Conservation (phyloP, 2,888 invertebrate genomes). For the Choreutis nemorana region DNA sequence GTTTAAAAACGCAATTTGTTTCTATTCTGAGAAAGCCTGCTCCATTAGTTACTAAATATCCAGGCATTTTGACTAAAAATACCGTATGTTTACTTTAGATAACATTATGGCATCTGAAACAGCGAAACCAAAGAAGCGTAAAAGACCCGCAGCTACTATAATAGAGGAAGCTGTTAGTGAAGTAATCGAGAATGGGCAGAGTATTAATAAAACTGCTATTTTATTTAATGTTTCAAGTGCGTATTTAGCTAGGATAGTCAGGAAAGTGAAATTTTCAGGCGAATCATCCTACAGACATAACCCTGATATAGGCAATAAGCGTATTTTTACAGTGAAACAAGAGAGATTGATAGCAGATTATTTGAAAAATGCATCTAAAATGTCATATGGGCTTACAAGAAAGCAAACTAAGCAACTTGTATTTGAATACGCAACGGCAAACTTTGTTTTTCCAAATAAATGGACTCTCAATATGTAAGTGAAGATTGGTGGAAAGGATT, state of each 20-base stretch:
- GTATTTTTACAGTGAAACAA: conserved; percentile 12
- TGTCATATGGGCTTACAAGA: conserved; percentile 13
- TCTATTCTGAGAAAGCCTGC: too few relatives aligned
- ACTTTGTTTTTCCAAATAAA: conserved; percentile 9
- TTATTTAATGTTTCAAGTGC: conserved; percentile 10
- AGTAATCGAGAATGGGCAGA: not conserved
- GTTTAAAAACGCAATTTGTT: too few relatives aligned
- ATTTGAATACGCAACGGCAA: conserved; percentile 12
- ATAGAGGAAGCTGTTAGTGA: conserved; percentile 2
- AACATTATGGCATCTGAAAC: too few relatives aligned
- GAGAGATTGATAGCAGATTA: conserved; percentile 11
- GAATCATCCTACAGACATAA: conserved; percentile 7
- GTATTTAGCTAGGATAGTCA: conserved; percentile 11
- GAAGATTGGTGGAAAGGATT: conserved; percentile 12
- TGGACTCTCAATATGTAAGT: conserved; percentile 10
- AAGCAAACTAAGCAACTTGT: conserved; percentile 11
- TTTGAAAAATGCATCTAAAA: conserved; percentile 13
- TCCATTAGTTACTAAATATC: too few relatives aligned
- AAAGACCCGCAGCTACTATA: conserved; percentile 2
- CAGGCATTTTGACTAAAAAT: too few relatives aligned
- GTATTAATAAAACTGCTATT: conserved; percentile 6
- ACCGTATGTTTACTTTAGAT: too few relatives aligned
- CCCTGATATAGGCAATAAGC: conserved; percentile 12
- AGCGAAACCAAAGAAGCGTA: not conserved
- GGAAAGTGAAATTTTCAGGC: conserved; percentile 9